Conservation (phyloP, 2,888 invertebrate species). For the Caenorhabditis panamensis region DNA sequence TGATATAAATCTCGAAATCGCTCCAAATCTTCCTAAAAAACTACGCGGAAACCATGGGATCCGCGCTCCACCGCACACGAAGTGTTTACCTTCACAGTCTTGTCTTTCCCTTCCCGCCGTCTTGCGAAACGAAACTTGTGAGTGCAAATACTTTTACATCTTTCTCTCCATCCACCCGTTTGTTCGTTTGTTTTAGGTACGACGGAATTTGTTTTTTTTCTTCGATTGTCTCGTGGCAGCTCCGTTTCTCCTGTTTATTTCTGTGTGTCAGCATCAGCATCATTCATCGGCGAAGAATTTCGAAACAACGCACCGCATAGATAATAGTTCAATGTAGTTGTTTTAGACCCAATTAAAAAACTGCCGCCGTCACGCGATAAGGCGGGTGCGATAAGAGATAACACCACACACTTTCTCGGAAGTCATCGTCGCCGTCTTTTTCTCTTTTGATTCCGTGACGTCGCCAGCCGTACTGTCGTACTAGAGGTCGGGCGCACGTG, state of each 20-base stretch:
- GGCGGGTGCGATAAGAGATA: constrained; percentile 13
- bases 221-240: too few species aligned
- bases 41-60: neutral
- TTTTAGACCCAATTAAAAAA: constrained; percentile 9
- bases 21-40: neutral
- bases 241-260: constrained; percentile 5
- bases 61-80: constrained; percentile 52
- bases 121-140: constrained; percentile 48
- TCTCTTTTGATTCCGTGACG: constrained; percentile 33
- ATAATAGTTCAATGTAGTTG: constrained; percentile 11
- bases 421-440: constrained; percentile 9
- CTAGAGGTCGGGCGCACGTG: constrained; percentile 43
- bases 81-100: constrained; percentile 47
- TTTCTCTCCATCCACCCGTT: neutral
- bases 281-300: neutral
- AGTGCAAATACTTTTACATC: constrained; percentile 54
- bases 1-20: neutral
- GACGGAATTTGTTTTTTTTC: constrained; percentile 1
- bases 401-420: constrained; percentile 34
- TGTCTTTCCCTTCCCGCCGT: constrained; percentile 30
- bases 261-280: too few species aligned
- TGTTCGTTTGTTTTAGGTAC: constrained; percentile 40
- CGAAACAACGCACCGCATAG: neutral
- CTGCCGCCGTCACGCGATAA: constrained; percentile 11
- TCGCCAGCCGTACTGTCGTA: constrained; percentile 28